Evolutionary conservation across 2,797 vertebrate genomes (phyloP), one percentile per base, ranked within the genome.

Genomic region (Urosaurus nigricauda): DNA sequence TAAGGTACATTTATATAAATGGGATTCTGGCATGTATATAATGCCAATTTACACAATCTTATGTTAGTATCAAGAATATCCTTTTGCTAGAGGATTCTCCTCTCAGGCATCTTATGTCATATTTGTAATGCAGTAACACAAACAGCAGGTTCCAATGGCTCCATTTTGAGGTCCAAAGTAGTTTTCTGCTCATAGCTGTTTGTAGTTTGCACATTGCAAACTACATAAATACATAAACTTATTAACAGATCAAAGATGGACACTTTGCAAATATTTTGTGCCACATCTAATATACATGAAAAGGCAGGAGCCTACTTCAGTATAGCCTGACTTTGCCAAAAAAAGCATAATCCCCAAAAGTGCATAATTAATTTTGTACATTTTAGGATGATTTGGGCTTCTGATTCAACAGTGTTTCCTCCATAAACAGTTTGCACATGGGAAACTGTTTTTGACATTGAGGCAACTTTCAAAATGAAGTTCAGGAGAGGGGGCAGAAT

Each of bases 41-140:
- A 85, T 58, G 73, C n/a, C 84, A 88, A 68, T 82, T 83, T 65
- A 26, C 80, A 88, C 58, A 65, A 73, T 83, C 90, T 90, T 88
- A 83, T 24, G 43, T 92, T 94, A 86, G 82, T 94, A 91, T 74
- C 71, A 91, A 63, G 89, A 92, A 8, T 29, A 71, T 79, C 26
- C 7, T 79, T 79, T 32, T 88, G 65, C 65, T 26, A 32, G 12
- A 79, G 71, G 68, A 7, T 88, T 91, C 32, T 60, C 51, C 16
- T 29, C 0, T 12, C 37, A n/a, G 53, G 68, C 0, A 0, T 0
- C 88, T 92, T 88, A 6, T 90, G 11, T 53, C 84, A 51, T 9
- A 56, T 93, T 89, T 87, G 79, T 89, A 82, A 83, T 56, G 40
- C 77, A 47, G 47, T 2, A 75, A 17, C 2, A 74, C 32, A 74